Evolutionary conservation across 2,888 invertebrate genomes (phyloP), one percentile per base, ranked within the genome.

Genomic region (Macropis europaea): DNA sequence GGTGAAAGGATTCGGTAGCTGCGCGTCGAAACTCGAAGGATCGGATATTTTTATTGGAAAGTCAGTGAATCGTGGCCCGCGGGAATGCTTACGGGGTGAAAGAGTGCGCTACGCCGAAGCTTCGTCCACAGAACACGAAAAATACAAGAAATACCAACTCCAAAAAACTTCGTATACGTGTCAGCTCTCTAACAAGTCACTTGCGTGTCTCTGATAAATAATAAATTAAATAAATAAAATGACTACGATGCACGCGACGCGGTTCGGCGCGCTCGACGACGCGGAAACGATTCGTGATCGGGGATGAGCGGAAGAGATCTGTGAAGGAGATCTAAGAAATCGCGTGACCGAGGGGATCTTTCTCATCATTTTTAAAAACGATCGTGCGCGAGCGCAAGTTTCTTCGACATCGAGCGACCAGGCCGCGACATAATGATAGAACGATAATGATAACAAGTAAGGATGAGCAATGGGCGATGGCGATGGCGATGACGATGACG

Each of bases 151-250:
- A 62, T 68, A 54, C 66, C 64, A 66, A 74, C 61, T 26, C 24
- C 60, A 60, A 54, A 43, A n/a, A n/a, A n/a, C n/a, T n/a, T 57
- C 17, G 19, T 64, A 59, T 54, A 59, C 61, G 40, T 38, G 54
- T 19, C 42, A 43, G 43, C 38, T 42, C 53, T 45, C 53, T 68
- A 61, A 13, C 48, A 24, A 76, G 67, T 59, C 67, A 59, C 32
- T 73, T 40, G 28, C 38, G 54, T 42, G 30, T 61, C 48, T 59
- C 42, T 61, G n/a, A n/a, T n/a, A n/a, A n/a, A n/a, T n/a, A n/a
- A n/a, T n/a, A n/a, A n/a, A n/a, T n/a, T 36, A 53, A 60, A 68
- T 57, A 68, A 77, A 76, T 66, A 48, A 74, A 81, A 74, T 76
- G 45, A 54, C 72, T 77, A 66, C 61, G 57, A 50, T 45, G 53